Conservation (phyloP, 2,888 invertebrate genomes). For the Melanophora roralis region DNA sequence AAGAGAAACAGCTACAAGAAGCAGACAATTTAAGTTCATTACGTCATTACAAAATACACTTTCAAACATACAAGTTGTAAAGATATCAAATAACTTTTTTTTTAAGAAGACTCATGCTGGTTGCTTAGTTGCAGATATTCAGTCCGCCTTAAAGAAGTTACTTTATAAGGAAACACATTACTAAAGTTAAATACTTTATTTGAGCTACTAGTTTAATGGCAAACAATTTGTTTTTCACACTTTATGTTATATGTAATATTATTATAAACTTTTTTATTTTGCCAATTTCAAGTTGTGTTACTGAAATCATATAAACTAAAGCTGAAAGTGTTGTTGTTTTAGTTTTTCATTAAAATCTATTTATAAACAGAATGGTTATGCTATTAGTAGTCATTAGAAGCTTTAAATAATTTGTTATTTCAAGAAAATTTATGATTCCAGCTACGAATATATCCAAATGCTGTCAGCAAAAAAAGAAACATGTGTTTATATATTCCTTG, state of each 20-base stretch:
- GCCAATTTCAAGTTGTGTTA: slow-evolving; percentile 10
- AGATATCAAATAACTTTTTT: background rate
- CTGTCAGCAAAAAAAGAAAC: slow-evolving; percentile 57
- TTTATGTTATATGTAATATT: slow-evolving; percentile 54
- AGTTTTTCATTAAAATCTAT: slow-evolving; percentile 39
- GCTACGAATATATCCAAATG: slow-evolving; percentile 52
- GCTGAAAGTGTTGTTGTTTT: slow-evolving; percentile 33
- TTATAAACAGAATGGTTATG: slow-evolving; percentile 53
- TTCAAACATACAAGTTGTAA: background rate
- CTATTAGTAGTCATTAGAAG: slow-evolving; percentile 54
- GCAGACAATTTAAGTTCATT: slow-evolving; percentile 56
- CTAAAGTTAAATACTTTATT: slow-evolving; percentile 53
- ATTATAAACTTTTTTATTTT: slow-evolving; percentile 46
- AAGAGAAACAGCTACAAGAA: slow-evolving; percentile 30
- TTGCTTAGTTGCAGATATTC: slow-evolving; percentile 26
- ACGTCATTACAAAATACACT: slow-evolving; percentile 30
- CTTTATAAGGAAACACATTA: slow-evolving; percentile 22
- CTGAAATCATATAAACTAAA: background rate
- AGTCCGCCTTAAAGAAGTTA: slow-evolving; percentile 43
- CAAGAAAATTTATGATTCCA: slow-evolving; percentile 55
- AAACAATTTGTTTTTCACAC: slow-evolving; percentile 59
- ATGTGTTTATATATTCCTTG: slow-evolving; percentile 32
- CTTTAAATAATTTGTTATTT: slow-evolving; percentile 57
- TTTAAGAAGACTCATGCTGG: slow-evolving; percentile 42
- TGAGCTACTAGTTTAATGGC: slow-evolving; percentile 56